These are phyloP conservation scores for Caenorhabditis doughertyi DNA, from an alignment of 2,888 invertebrate species.

Conservation along the genomic window DNA sequence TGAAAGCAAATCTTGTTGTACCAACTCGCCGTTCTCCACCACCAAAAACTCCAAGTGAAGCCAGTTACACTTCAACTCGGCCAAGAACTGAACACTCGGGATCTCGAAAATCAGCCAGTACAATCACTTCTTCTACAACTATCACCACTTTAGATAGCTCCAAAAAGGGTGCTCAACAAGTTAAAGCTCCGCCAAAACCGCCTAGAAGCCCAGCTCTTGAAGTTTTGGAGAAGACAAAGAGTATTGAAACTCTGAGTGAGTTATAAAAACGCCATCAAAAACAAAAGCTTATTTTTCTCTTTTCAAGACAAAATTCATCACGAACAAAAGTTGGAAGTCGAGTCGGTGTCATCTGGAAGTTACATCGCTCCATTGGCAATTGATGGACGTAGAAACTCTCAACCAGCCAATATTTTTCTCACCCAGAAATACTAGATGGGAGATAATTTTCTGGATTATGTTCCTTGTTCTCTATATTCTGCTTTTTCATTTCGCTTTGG, in stretches of 20 bases:
- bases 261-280: background rate
- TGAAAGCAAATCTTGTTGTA: conserved; percentile 42
- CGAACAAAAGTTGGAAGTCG: conserved; percentile 13
- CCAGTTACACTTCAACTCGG: conserved; percentile 25
- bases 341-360: conserved; percentile 48
- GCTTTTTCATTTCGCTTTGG: conserved; percentile 31
- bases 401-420: conserved; percentile 58
- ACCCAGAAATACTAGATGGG: conserved; percentile 39
- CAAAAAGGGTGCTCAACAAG: conserved; percentile 12
- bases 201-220: conserved; percentile 16
- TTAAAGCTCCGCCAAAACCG: conserved; percentile 19
- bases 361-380: conserved; percentile 54
- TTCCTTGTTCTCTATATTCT: conserved; percentile 13
- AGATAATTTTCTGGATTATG: conserved; percentile 17
- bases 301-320: conserved; percentile 16
- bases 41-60: conserved; percentile 48
- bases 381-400: conserved; percentile 58
- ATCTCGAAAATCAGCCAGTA: conserved; percentile 39
- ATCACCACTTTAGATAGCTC: conserved; percentile 30
- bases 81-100: conserved; percentile 40
- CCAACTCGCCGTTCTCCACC: conserved; percentile 54
- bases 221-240: conserved; percentile 41
- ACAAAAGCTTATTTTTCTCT: background rate
- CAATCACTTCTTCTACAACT: conserved; percentile 38
- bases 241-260: conserved; percentile 53